phyloP scores from a whole-genome alignment of 2,797 vertebrate genomes.

The Aulostomus chinensis region DNA sequence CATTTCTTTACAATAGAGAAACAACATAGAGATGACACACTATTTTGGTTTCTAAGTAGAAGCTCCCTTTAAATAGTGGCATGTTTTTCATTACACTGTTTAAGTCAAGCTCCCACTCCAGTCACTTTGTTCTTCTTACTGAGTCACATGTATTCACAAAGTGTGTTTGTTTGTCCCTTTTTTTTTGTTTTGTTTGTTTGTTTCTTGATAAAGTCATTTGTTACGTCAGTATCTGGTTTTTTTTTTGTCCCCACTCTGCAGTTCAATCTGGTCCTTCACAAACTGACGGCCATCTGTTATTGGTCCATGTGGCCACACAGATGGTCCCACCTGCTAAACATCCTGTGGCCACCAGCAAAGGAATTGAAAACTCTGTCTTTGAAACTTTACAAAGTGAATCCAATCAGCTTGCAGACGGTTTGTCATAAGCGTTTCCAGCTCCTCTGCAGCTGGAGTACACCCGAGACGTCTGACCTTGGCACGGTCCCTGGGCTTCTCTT shows the following conservation, averaged over 20 bases:
- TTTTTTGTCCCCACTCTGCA: conserved; percentile 44
- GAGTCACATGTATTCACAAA: conserved; percentile 81
- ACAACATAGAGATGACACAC: conserved; percentile 89
- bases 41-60: conserved; percentile 89
- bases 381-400: conserved; percentile 70
- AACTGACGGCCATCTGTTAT: conserved; percentile 63
- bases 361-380: conserved; percentile 63
- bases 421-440: conserved; percentile 54
- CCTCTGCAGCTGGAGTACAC: conserved; percentile 60
- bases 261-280: conserved; percentile 66
- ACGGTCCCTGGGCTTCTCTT: conserved; percentile 61
- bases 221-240: conserved; percentile 55
- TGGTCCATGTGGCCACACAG: conserved; percentile 67
- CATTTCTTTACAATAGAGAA: conserved; percentile 88
- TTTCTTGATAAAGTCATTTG: too few relatives aligned
- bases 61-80: conserved; percentile 87
- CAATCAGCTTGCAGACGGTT: conserved; percentile 77
- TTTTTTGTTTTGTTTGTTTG: conserved; percentile 67
- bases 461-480: conserved; percentile 61
- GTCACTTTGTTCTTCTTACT: conserved; percentile 70
- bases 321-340: conserved; percentile 55
- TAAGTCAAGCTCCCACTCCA: conserved; percentile 78
- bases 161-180: conserved; percentile 72
- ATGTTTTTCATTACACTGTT: conserved; percentile 76
- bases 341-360: conserved; percentile 56